Evolutionary conservation across 2,888 invertebrate species (phyloP), one percentile per base, ranked within the genome.

Genomic region (Noctua janthe): DNA sequence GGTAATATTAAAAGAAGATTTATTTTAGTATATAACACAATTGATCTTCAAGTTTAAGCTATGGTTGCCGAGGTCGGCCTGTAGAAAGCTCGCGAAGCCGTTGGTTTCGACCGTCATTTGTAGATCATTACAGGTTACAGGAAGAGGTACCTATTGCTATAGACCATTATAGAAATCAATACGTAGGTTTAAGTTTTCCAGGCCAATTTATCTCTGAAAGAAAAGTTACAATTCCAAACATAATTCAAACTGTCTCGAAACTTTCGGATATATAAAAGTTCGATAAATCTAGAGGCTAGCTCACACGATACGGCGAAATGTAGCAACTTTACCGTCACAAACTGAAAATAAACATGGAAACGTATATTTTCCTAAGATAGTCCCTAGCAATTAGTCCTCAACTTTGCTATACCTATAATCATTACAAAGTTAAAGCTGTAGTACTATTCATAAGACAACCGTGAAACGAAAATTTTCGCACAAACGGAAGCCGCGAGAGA

Each of bases 131-230:
- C 59, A 59, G n/a, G 23, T 23, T 11, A n/a, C 56, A 29, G 5
- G 6, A 59, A n/a, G 5, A 62, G 15, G 1, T 29, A 62, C 29
- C 15, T 29, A n/a, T 29, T 7, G 15, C 8, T 29, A 6, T 13
- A 29, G 47, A 4, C 49, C 23, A n/a, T 39, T 20, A 74, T n/a
- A n/a, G 11, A 76, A 75, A 29, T 76, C n/a, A 76, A 39, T 62
- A 76, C 1, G 13, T 29, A 20, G 15, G 43, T 39, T 54, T 13
- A n/a, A 23, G 23, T 56, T 35, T 47, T 80, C 59, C 64, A 59
- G 20, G 23, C 81, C 85, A 81, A 82, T 81, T 82, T 81, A 74
- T 81, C 15, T 80, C 29, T 56, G 4, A 80, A 73, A 11, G 2
- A 56, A 81, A 82, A 74, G 69, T 73, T 70, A 56, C 35, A 64